A percentile compares a stretch with the other conserved stretches of the same genome.
These are phyloP conservation scores for Ornithorhynchus anatinus DNA, from an alignment of 2,113 vertebrate genomes.

Conservation along the genomic window DNA sequence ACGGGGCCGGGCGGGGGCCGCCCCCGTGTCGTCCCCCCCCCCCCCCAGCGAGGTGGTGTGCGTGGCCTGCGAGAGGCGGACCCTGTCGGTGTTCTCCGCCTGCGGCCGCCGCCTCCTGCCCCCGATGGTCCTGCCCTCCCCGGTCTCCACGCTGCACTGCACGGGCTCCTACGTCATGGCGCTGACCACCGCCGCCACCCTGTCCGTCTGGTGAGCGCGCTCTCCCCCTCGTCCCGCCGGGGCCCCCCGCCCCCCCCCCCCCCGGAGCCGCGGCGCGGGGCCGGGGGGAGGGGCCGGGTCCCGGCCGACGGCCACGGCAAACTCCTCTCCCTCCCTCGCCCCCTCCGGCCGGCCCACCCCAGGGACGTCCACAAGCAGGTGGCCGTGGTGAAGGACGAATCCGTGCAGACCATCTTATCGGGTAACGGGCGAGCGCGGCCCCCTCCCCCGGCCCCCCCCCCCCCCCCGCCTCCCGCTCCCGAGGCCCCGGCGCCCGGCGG, in stretches of 20 bases:
- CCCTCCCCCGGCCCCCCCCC: not conserved
- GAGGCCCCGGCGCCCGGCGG: not conserved
- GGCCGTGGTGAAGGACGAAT: conserved; percentile 91
- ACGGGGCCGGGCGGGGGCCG: too few relatives aligned
- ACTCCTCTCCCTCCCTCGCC: too few relatives aligned
- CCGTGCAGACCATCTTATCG: conserved; percentile 88
- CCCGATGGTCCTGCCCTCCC: conserved; percentile 85
- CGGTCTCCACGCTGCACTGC: conserved; percentile 89
- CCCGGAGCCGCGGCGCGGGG: not conserved
- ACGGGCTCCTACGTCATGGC: conserved; percentile 91
- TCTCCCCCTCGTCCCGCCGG: not conserved
- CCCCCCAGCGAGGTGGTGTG: conserved; percentile 84
- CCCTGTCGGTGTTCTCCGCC: conserved; percentile 88
- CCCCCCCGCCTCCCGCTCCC: not conserved
- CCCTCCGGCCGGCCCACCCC: conserved; percentile 32
- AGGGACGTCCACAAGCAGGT: conserved; percentile 92
- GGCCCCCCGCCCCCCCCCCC: not conserved
- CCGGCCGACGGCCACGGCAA: not conserved
- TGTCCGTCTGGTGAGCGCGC: conserved; percentile 89
- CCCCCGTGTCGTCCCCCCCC: not conserved
- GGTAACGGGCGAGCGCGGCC: conserved; percentile 70
- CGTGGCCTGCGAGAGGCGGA: conserved; percentile 90
- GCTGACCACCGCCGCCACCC: conserved; percentile 84
- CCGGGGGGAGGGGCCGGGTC: not conserved
- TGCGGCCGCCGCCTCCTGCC: conserved; percentile 92